Evolutionary conservation across 1,140 invertebrate genomes (phyloP), one percentile per base, ranked within the genome.

Genomic region (Caenorhabditis latens): DNA sequence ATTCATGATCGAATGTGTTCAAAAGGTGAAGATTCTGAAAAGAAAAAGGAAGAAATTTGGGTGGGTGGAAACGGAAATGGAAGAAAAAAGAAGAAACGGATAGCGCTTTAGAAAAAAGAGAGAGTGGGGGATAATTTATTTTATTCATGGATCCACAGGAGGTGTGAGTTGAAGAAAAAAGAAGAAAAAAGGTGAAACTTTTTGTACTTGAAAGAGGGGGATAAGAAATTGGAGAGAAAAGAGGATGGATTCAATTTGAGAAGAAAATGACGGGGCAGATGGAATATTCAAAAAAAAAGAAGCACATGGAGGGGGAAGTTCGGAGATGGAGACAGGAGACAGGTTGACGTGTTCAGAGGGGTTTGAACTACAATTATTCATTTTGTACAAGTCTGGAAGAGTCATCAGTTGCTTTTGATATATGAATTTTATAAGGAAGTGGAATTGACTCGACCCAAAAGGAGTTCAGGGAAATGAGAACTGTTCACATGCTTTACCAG

Each of bases 71-170:
- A 79, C 71, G 71, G 46, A 79, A 48, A 79, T 79, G 46, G 46
- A 79, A 50, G 71, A 79, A 79, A 48, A 79, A 67, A 67, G 24
- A 67, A 46, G 24, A 71, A 79, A 79, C 71, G 71, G 71, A 79
- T 79, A 79, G 71, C 19, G 43, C n/a, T 79, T 50, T 79, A 53
- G 46, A 53, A 53, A 50, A 79, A 50, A 24, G 9, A n/a, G 19
- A 50, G n/a, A 14, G 13, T 24, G 13, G 46, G 21, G 46, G 46
- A 79, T 79, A 79, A 79, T 79, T 48, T 50, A 79, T 79, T 79
- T 79, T 79, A 79, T 79, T 79, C 71, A 50, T 79, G 71, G 65
- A 43, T 71, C 65, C 65, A 71, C 65, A 43, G 19, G 65, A 71
- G 65, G 65, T 71, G 65, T 71, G 65, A 71, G 65, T 71, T 5